These are phyloP conservation scores for Pogonophryne albipinna DNA, from an alignment of 2,797 vertebrate genomes.

Conservation along the genomic window DNA sequence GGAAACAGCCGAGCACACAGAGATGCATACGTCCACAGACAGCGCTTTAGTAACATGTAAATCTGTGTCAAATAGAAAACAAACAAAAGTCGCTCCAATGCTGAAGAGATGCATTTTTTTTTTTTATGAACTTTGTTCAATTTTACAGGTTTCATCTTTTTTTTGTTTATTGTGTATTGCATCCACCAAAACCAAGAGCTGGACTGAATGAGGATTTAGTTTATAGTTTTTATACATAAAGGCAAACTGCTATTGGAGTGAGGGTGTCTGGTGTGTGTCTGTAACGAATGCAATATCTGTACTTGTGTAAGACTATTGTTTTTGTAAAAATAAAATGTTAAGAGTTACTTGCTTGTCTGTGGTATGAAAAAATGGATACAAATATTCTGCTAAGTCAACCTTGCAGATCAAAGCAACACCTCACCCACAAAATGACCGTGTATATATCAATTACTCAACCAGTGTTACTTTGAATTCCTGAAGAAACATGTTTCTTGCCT, in stretches of 20 bases:
- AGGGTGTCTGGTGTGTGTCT: constrained; percentile 28
- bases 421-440: no score
- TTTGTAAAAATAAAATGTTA: constrained; percentile 75
- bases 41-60: constrained; percentile 25
- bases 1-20: constrained; percentile 4
- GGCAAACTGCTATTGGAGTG: constrained; percentile 16
- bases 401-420: no score
- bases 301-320: neutral
- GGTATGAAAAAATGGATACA: neutral
- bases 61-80: constrained; percentile 43
- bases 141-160: constrained; percentile 36
- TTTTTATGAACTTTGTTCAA: constrained; percentile 29
- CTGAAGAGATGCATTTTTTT: constrained; percentile 26
- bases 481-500: no score
- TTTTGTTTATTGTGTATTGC: constrained; percentile 47
- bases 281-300: constrained; percentile 39
- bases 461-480: no score
- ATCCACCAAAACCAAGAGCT: constrained; percentile 60
- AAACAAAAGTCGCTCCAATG: constrained; percentile 18
- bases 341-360: constrained; percentile 10
- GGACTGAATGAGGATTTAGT: constrained; percentile 62
- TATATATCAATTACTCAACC: no score
- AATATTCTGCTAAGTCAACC: neutral
- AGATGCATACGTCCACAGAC: neutral
- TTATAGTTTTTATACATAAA: constrained; percentile 58